These are phyloP conservation scores for Amyelois transitella DNA, from an alignment of 1,140 invertebrate species.

Conservation along the genomic window DNA sequence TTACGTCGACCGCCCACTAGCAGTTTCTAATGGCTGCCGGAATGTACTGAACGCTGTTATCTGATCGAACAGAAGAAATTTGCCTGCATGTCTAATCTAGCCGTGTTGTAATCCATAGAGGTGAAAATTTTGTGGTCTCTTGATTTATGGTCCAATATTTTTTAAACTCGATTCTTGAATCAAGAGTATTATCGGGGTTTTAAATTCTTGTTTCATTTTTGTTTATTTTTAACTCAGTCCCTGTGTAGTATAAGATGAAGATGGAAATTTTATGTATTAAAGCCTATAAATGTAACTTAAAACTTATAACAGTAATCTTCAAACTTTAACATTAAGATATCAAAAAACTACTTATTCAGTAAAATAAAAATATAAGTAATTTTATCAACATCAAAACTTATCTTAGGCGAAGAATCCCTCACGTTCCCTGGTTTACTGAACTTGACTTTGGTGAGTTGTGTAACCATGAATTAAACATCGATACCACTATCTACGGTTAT, in stretches of 20 bases:
- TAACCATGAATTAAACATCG: not conserved
- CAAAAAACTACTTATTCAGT: not conserved
- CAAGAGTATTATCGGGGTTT: no score
- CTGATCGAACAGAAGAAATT: constrained; percentile 6
- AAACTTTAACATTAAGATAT: not conserved
- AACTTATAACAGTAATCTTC: no score
- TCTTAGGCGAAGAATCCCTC: not conserved
- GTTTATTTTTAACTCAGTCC: no score
- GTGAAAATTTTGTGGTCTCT: no score
- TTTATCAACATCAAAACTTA: not conserved
- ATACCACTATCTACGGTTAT: constrained; percentile 16
- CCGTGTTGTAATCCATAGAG: no score
- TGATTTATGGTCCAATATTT: no score
- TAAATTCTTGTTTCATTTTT: no score
- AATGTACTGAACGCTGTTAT: not conserved
- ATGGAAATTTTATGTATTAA: no score
- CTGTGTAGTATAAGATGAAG: no score
- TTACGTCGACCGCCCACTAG: constrained; percentile 30
- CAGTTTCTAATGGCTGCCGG: constrained; percentile 28
- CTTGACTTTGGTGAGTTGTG: not conserved
- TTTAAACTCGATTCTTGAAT: no score
- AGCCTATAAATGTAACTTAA: no score
- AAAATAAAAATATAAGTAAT: not conserved
- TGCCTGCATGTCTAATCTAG: not conserved
- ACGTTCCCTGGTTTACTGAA: not conserved